Conservation (phyloP, 2,888 invertebrate genomes). For the Augiades crinisus region DNA sequence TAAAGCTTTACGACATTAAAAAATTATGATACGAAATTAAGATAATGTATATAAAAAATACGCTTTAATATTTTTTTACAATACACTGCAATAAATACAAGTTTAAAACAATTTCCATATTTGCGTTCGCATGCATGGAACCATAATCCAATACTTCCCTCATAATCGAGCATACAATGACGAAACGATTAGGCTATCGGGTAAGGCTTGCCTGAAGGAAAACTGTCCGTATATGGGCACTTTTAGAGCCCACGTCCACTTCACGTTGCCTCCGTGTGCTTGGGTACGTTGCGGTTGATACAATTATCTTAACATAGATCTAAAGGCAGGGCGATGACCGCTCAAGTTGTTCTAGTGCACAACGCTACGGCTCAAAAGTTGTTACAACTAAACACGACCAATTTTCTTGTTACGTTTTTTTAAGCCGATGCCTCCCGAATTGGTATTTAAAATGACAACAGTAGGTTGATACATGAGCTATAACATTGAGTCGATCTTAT, state of each 20-base stretch:
- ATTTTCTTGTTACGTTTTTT: constrained; percentile 21
- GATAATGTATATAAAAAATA: too few relatives aligned
- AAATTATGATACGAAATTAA: too few relatives aligned
- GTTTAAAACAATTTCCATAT: too few relatives aligned
- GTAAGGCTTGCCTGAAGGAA: constrained; percentile 25
- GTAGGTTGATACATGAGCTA: too few relatives aligned
- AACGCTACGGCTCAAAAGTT: constrained; percentile 44
- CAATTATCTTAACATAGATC: constrained; percentile 77
- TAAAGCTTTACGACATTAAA: too few relatives aligned
- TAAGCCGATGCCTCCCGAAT: background rate
- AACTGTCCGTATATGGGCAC: constrained; percentile 26
- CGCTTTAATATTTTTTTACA: too few relatives aligned
- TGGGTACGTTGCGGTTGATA: constrained; percentile 68
- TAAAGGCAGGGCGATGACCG: constrained; percentile 64
- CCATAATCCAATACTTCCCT: constrained; percentile 24
- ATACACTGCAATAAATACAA: too few relatives aligned
- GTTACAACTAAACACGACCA: constrained; percentile 30
- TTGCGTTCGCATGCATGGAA: constrained; percentile 7
- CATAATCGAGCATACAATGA: constrained; percentile 24
- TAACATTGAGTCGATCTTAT: too few relatives aligned
- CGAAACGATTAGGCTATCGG: constrained; percentile 24
- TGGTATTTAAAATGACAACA: background rate
- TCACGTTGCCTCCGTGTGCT: constrained; percentile 51
- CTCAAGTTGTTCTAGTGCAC: constrained; percentile 47
- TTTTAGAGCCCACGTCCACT: constrained; percentile 40